Base-by-base conservation (phyloP, 1,140 invertebrate species). In the Metaphire vulgaris region DNA sequence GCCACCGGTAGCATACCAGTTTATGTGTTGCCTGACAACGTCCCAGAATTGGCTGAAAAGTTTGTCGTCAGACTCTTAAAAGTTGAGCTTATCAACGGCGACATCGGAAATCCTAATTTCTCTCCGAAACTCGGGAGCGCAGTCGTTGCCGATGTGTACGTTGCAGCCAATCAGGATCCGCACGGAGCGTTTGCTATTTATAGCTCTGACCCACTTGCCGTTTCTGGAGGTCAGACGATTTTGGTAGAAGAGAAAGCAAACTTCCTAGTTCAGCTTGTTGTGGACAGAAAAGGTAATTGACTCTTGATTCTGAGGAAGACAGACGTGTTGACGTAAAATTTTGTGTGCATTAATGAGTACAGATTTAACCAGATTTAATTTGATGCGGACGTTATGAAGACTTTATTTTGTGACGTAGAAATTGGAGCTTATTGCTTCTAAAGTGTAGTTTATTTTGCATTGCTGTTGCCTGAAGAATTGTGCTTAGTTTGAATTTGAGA, bases 31-130 rank as follows among this genome's bases (percentile, higher is more conserved):
- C 41, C 41, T 56, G 41, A 56, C 21, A 56, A 56, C 21, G 21
- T 56, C n/a, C 85, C 85, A 2, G 84, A 86, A 78, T 76, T 86
- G 0, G 78, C 82, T 73, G 84, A 86, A 74, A 80, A 79, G n/a
- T 84, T 86, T 74, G n/a, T 33, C 2, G 75, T 84, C 0, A 79
- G 70, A 6, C 73, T 86, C 41, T 79, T 75, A 0, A 69, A 78
- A 21, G 81, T 84, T n/a, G 80, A 81, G n/a, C 80, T 86, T 0
- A 74, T 78, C 30, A 80, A 81, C 56, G 69, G 75, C 26, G 56
- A 74, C 14, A n/a, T 71, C 21, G 69, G 69, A 31, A 78, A 80
- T 31, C 76, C 79, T 33, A 80, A 81, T 72, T 74, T 80, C 12
- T 16, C 66, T 12, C 83, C 84, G 0, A 69, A 76, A n/a, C 71